Percentiles rank a stretch among this genome's conserved stretches.
Conservation (phyloP, 2,888 invertebrate genomes). For the Hyalella azteca region DNA sequence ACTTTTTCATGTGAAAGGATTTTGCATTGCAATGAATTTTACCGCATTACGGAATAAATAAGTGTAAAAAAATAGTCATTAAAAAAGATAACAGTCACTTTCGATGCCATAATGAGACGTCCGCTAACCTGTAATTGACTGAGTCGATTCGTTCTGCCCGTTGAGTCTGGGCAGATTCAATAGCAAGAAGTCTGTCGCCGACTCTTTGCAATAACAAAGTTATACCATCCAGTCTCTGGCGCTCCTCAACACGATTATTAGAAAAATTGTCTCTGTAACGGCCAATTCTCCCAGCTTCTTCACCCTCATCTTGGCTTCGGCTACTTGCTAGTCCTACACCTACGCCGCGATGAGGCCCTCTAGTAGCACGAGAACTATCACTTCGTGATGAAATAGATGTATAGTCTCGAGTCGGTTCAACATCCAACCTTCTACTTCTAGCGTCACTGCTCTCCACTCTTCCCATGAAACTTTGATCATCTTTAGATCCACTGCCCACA, state of each 20-base stretch:
- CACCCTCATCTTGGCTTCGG: not conserved
- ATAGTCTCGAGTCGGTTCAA: not conserved
- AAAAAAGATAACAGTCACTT: no score
- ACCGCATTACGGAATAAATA: no score
- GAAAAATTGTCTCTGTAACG: not conserved
- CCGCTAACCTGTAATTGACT: constrained; percentile 59
- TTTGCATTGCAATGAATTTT: no score
- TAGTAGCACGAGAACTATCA: not conserved
- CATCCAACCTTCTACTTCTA: not conserved
- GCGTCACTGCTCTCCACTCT: not conserved
- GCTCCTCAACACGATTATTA: constrained; percentile 1
- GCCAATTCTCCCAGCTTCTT: not conserved
- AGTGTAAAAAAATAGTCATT: no score
- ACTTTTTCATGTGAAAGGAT: no score
- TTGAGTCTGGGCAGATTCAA: constrained; percentile 59
- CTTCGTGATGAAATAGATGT: not conserved
- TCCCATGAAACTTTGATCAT: not conserved
- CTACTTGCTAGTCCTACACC: not conserved
- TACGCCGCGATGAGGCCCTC: not conserved
- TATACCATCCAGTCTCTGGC: constrained; percentile 45
- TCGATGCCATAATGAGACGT: no score
- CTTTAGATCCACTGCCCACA: not conserved
- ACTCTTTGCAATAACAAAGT: constrained; percentile 59
- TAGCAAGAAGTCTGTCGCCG: constrained; percentile 59
- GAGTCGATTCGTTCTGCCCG: constrained; percentile 59